Conservation (phyloP, 2,888 invertebrate species). For the Pheosia gnoma region DNA sequence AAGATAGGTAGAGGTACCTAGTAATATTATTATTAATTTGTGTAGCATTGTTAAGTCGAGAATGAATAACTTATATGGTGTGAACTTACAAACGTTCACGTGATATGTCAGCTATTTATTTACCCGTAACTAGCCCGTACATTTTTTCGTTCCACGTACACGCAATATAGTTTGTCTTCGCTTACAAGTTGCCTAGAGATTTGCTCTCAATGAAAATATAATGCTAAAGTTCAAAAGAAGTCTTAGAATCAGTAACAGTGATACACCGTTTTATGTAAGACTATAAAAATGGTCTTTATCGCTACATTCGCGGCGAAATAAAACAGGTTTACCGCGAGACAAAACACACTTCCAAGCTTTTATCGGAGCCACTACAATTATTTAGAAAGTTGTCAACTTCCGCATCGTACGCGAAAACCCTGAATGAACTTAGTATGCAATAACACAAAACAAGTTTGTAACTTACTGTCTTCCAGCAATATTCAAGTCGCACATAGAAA, state of each 20-base stretch:
- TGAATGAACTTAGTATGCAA: conserved; percentile 39
- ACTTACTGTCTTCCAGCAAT: conserved; percentile 61
- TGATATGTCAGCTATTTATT: background rate
- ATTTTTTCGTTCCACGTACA: conserved; percentile 41
- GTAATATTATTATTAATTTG: too few relatives aligned
- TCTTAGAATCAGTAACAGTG: conserved; percentile 43
- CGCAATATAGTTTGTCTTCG: conserved; percentile 48
- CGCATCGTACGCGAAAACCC: conserved; percentile 38
- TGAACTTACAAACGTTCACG: background rate
- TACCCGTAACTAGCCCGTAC: conserved; percentile 22
- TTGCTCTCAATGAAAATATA: conserved; percentile 49
- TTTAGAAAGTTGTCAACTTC: conserved; percentile 62
- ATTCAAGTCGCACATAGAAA: conserved; percentile 50
- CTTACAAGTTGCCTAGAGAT: conserved; percentile 53
- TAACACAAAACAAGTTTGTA: conserved; percentile 62
- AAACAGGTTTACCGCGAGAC: conserved; percentile 47
- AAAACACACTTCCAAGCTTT: conserved; percentile 48
- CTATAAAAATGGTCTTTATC: conserved; percentile 65
- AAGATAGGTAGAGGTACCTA: background rate
- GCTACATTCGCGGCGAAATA: conserved; percentile 58
- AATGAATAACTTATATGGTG: background rate
- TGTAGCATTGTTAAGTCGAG: too few relatives aligned
- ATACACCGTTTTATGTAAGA: conserved; percentile 57
- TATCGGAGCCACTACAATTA: conserved; percentile 49
- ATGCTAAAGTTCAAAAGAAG: conserved; percentile 68